Percentiles rank a stretch among this genome's conserved stretches.
These are phyloP conservation scores for Naso thynnoides DNA, from an alignment of 2,797 vertebrate genomes.

Conservation along the genomic window DNA sequence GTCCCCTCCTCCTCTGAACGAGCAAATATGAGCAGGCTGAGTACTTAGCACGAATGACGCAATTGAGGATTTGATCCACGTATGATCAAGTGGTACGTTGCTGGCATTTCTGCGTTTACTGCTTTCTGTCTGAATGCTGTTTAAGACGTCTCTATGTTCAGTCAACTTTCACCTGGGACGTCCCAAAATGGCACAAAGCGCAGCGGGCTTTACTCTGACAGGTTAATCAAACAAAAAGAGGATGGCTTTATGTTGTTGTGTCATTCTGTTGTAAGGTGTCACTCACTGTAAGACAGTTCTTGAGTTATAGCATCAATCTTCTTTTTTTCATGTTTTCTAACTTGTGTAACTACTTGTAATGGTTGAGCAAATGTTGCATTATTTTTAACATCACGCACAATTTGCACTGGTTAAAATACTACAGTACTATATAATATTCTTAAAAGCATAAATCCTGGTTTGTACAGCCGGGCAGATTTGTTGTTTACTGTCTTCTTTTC, in stretches of 20 bases:
- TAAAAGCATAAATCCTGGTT: constrained; percentile 21
- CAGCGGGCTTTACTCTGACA: constrained; percentile 5
- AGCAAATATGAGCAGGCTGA: too few species aligned
- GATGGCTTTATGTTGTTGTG: constrained; percentile 18
- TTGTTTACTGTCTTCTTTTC: constrained; percentile 27
- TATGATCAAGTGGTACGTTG: too few species aligned
- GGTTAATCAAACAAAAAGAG: constrained; percentile 7
- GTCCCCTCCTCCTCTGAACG: too few species aligned
- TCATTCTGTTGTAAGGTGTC: too few species aligned
- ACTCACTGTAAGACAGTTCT: background rate
- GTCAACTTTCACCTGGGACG: too few species aligned
- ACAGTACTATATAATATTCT: too few species aligned
- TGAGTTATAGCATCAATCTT: constrained; percentile 10
- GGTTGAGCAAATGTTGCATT: background rate
- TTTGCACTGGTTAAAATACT: background rate
- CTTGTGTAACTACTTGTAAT: background rate
- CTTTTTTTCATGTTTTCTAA: background rate
- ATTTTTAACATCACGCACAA: background rate
- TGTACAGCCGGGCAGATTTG: constrained; percentile 24
- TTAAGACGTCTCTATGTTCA: too few species aligned
- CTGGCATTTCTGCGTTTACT: too few species aligned
- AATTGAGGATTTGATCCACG: too few species aligned
- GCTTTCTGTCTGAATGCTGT: too few species aligned
- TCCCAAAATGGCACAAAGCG: too few species aligned
- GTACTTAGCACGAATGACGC: too few species aligned